Evolutionary conservation across 2,113 vertebrate genomes (phyloP), one percentile per base, ranked within the genome.

Genomic region (Garra rufa): DNA sequence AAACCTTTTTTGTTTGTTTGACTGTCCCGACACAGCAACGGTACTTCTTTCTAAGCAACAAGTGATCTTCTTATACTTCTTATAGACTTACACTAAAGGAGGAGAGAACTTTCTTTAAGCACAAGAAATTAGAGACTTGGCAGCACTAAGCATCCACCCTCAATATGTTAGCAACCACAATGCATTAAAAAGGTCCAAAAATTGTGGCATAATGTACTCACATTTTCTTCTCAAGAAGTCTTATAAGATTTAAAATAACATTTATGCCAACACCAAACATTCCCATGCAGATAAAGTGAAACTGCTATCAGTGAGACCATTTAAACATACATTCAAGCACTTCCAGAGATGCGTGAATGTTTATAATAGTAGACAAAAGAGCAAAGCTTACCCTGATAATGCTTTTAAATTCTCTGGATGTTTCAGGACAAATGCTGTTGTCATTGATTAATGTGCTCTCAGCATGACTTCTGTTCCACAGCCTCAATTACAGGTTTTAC

Each of bases 231-330:
- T 8, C 0, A 67, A 67, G 19, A 41, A 41, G 41, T 21, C 1
- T 48, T 13, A 75, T 28, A 48, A 17, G 11, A 74, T 17, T 28
- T 48, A 28, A 10, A 74, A 15, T 70, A 70, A 86, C 70, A 76
- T 84, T 86, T 83, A 85, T 63, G 63, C 52, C 80, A 43, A 26
- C 50, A 78, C 38, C 63, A 73, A 61, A 83, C n/a, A 34, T 63
- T 44, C 24, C 11, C 13, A 50, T 19, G 61, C 24, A 57, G 48
- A 21, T 50, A 75, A 84, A 26, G 24, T 86, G 63, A 74, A 71
- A 70, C 75, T 30, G n/a, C 70, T 21, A 43, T 50, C 19, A 30
- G 69, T 65, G 43, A 65, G 63, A 59, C 26, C 41, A 71, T 30
- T 73, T 63, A 59, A 26, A 76, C 6, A 43, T 57, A 24, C 73